Evolutionary conservation across 1,140 invertebrate species (phyloP), one percentile per base, ranked within the genome.

Genomic region (Drosophila saltans): DNA sequence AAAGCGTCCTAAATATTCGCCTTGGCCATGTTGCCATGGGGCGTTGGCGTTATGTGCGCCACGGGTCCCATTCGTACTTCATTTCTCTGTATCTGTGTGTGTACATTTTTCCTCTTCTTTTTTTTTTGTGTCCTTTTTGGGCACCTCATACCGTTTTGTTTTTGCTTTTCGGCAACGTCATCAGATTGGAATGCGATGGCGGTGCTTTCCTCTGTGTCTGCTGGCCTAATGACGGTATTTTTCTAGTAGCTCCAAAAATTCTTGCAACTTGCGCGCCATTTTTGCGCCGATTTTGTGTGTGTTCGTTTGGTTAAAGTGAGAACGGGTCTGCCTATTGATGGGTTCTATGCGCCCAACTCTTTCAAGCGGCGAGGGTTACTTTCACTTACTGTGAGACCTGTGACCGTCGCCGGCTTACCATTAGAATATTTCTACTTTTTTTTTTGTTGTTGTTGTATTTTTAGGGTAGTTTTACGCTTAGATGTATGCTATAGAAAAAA

Each of bases 181-280:
- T 89, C 84, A 66, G 58, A 75, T 88, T 45, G 83, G 83, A 80
- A 88, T 88, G 83, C 70, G 76, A 39, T 1, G 41, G 43, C 45
- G 62, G 41, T 45, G 62, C 75, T 68, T 70, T 79, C 77, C 24
- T 58, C 55, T 76, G 57, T 72, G 81, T 89, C 84, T 89, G 84
- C 75, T 84, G 85, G 84, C 84, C 84, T 89, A 89, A 89, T 89
- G 84, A 90, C 84, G 84, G 84, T 89, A 89, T 89, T 89, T 88
- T 62, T 72, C 43, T 39, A 43, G 69, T 69, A 75, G 84, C 85
- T 89, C 80, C 84, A 89, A 89, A 88, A 84, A 89, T 84, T 85
- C 78, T 68, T 84, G 71, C 62, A 58, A 73, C 69, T 70, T 66
- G 52, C 62, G 70, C 63, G 65, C 48, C 64, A 52, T 57, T n/a